Evolutionary conservation across 2,797 vertebrate species (phyloP), one percentile per base, ranked within the genome.

Genomic region (Sardinella longiceps): DNA sequence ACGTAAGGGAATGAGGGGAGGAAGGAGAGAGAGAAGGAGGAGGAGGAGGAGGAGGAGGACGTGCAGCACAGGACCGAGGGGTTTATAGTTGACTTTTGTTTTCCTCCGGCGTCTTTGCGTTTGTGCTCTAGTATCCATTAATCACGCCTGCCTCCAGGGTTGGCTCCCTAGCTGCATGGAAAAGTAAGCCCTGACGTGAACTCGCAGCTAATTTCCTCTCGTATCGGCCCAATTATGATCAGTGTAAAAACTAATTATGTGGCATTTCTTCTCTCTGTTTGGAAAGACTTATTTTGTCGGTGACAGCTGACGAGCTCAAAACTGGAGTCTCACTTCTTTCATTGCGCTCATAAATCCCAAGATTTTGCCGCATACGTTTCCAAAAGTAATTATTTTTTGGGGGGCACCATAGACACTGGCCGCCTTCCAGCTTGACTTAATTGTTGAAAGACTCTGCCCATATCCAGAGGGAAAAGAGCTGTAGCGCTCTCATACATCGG

Each of bases 311-410:
- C 74, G 81, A 84, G 58, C 81, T 84, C 82, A 70, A 88, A 88
- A 89, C 85, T 86, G 63, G 63, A 33, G 63, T 70, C 28, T 30
- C 28, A 33, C 28, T 85, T 85, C 85, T 90, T 90, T 89, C 82
- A 84, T 90, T 88, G 83, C 53, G 25, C 80, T 48, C 53, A 90
- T 91, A 90, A 89, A 92, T 89, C 84, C 70, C 45, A 82, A 83
- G 83, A 77, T 53, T 70, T 87, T 90, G 86, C 83, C 85, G 86
- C 85, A 86, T 82, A 74, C 85, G 84, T 84, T 92, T 91, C 89
- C 88, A 91, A 84, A 85, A 53, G 83, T 88, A 88, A 90, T 90
- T 91, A 88, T 88, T 87, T 84, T 88, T 87, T 43, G 70, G 70
- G 70, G 81, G 83, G 83, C 63, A 90, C 85, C 86, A 86, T 50